phyloP scores from a whole-genome alignment of 2,113 vertebrate species.

The Brachionichthys hirsutus region DNA sequence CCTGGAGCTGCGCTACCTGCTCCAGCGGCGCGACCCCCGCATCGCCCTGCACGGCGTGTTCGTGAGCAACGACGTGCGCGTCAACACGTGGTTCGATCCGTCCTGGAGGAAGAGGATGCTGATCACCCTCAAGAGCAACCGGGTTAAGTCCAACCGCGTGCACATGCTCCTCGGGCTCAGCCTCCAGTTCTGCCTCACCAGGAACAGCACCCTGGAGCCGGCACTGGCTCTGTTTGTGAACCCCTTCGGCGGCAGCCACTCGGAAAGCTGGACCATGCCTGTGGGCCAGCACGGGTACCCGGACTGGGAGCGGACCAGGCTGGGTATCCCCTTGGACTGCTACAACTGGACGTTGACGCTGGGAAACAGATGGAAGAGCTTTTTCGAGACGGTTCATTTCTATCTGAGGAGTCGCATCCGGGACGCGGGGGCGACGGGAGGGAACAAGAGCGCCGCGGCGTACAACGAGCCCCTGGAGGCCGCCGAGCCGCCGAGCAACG shows the following conservation, averaged over 20 bases:
- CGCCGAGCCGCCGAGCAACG: slow-evolving; percentile 83
- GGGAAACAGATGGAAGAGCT: slow-evolving; percentile 97
- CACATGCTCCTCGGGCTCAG: slow-evolving; percentile 91
- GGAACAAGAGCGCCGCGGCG: slow-evolving; percentile 77
- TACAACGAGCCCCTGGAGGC: slow-evolving; percentile 85
- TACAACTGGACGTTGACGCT: slow-evolving; percentile 95
- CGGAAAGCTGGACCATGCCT: slow-evolving; percentile 97
- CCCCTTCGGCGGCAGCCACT: slow-evolving; percentile 96
- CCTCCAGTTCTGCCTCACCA: slow-evolving; percentile 93
- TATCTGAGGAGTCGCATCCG: slow-evolving; percentile 92
- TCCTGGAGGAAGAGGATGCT: slow-evolving; percentile 97
- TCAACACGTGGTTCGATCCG: slow-evolving; percentile 96
- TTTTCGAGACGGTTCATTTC: slow-evolving; percentile 98
- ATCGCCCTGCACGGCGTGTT: slow-evolving; percentile 91
- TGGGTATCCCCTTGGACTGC: slow-evolving; percentile 90
- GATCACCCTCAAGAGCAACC: slow-evolving; percentile 96
- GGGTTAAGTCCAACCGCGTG: slow-evolving; percentile 90
- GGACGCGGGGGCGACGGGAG: slow-evolving; percentile 60
- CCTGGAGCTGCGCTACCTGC: slow-evolving; percentile 88
- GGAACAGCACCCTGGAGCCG: slow-evolving; percentile 94
- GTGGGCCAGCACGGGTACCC: slow-evolving; percentile 90
- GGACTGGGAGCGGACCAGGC: slow-evolving; percentile 91
- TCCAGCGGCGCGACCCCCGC: slow-evolving; percentile 87
- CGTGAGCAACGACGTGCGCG: slow-evolving; percentile 93
- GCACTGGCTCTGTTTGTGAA: slow-evolving; percentile 94